Conservation (phyloP, 2,888 invertebrate species). For the Geotrupes spiniger region DNA sequence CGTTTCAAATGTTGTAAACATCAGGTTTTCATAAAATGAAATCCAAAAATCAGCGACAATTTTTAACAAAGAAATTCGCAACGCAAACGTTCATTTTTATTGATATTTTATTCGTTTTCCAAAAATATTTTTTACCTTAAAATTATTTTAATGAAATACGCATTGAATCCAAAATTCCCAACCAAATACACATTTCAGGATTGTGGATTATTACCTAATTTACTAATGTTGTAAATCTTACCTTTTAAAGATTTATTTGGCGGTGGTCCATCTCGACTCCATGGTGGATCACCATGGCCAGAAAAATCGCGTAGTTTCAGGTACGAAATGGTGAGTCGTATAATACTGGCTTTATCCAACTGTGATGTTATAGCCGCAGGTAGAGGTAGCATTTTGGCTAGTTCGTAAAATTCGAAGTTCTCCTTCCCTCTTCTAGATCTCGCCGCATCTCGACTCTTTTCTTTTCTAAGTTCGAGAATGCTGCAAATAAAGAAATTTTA, state of each 20-base stretch:
- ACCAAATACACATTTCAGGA: too few relatives aligned
- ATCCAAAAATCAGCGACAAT: too few relatives aligned
- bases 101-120: background rate
- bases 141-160: background rate
- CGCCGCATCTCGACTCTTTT: constrained; percentile 91
- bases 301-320: constrained; percentile 93
- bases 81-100: too few relatives aligned
- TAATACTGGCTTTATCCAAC: constrained; percentile 94
- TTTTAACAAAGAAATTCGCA: too few relatives aligned
- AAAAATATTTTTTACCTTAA: background rate
- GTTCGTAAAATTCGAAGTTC: constrained; percentile 94
- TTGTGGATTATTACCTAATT: too few relatives aligned
- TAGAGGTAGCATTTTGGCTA: constrained; percentile 90
- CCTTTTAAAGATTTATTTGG: constrained; percentile 81
- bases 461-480: constrained; percentile 89
- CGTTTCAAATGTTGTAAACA: too few relatives aligned
- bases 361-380: constrained; percentile 91
- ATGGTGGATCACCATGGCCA: constrained; percentile 93
- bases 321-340: constrained; percentile 94
- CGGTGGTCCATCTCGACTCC: constrained; percentile 80
- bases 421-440: constrained; percentile 89
- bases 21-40: too few relatives aligned
- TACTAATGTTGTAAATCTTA: constrained; percentile 53
- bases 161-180: too few relatives aligned
- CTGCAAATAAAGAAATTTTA: too few relatives aligned